These are phyloP conservation scores for Xanthia icteritia DNA, from an alignment of 2,888 invertebrate genomes.

Conservation along the genomic window DNA sequence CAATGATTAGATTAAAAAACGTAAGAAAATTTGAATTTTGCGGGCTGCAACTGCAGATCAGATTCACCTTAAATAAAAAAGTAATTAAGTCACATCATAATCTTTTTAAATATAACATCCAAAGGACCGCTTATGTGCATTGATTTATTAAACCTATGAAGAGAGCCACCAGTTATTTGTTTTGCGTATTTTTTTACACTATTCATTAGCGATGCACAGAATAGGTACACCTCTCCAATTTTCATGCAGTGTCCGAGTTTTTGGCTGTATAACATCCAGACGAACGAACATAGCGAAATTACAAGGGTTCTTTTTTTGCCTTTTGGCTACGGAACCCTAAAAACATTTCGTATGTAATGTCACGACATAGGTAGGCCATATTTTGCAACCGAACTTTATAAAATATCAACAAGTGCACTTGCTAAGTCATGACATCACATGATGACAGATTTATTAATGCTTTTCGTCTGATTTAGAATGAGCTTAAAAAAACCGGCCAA, in stretches of 20 bases:
- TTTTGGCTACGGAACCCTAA: background rate
- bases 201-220: background rate
- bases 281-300: background rate
- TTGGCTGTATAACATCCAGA: background rate
- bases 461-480: slow-evolving; percentile 23
- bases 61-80: background rate
- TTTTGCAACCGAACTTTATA: slow-evolving; percentile 34
- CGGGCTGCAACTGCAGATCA: too few relatives aligned
- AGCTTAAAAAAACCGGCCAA: background rate
- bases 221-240: background rate
- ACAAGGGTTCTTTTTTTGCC: background rate
- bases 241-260: background rate
- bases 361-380: slow-evolving; percentile 26
- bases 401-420: slow-evolving; percentile 56
- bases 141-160: background rate
- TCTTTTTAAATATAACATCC: background rate
- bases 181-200: background rate
- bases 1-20: too few relatives aligned
- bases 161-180: background rate
- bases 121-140: background rate
- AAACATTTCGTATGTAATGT: slow-evolving; percentile 40
- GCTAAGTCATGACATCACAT: slow-evolving; percentile 15
- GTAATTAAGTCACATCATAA: background rate
- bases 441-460: slow-evolving; percentile 43
- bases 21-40: too few relatives aligned